Evolutionary conservation across 2,113 vertebrate genomes (phyloP).

Genomic region (Tragulus kanchil): DNA sequence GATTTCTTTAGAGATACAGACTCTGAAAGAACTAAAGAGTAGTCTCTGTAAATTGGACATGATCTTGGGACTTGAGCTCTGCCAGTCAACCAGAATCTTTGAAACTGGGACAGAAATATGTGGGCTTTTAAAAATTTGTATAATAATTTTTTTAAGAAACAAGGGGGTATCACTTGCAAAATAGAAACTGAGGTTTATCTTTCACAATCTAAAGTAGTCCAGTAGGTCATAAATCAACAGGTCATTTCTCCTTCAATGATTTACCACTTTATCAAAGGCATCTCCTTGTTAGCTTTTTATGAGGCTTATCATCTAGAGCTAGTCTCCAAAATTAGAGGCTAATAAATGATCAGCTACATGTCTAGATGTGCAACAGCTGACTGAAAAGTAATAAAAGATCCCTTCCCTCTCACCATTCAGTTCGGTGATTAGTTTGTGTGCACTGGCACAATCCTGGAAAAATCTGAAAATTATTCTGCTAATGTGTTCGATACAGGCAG

Average conservation of each 20-base stretch:
- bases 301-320: conserved; percentile 70
- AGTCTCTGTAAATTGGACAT: not conserved
- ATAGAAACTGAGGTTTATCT: conserved; percentile 56
- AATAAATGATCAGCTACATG: conserved; percentile 60
- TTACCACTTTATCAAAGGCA: conserved; percentile 54
- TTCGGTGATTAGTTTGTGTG: conserved; percentile 14
- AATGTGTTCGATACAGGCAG: not conserved
- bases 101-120: not conserved
- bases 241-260: conserved; percentile 68
- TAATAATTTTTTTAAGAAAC: not conserved
- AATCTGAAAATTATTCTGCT: conserved; percentile 34
- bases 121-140: not conserved
- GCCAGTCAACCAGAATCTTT: not conserved
- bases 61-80: not conserved
- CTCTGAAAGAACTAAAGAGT: not conserved
- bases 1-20: not conserved
- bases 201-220: conserved; percentile 54
- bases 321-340: conserved; percentile 69
- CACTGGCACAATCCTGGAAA: not conserved
- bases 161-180: not conserved
- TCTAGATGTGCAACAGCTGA: conserved; percentile 61
- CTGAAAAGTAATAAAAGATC: not conserved
- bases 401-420: not conserved
- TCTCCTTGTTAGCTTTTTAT: conserved; percentile 72
- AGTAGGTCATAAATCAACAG: conserved; percentile 64